A percentile compares a stretch with the other conserved stretches of the same genome.
Conservation (phyloP, 2,797 vertebrate genomes). For the Oophaga sylvatica region DNA sequence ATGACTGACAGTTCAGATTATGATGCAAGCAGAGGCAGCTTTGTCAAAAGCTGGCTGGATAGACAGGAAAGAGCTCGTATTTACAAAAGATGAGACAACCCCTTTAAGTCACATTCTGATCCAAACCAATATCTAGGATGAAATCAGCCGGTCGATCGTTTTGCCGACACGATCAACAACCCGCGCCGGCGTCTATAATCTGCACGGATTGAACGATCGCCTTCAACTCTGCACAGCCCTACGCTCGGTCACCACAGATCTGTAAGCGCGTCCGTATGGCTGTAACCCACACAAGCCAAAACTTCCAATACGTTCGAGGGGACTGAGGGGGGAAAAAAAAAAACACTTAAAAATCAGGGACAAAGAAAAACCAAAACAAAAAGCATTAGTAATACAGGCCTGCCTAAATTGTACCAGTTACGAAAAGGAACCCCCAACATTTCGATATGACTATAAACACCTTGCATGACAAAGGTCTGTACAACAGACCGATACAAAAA, state of each 20-base stretch:
- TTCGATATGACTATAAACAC: slow-evolving; percentile 89
- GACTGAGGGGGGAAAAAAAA: neutral
- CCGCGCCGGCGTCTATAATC: neutral
- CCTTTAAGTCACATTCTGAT: neutral
- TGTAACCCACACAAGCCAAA: too few relatives aligned
- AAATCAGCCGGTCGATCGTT: neutral
- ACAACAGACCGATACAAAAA: slow-evolving; percentile 84
- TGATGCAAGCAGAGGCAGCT: too few relatives aligned
- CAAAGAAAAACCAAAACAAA: slow-evolving; percentile 15
- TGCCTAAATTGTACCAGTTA: slow-evolving; percentile 88
- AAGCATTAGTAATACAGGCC: slow-evolving; percentile 83
- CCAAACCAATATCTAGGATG: neutral
- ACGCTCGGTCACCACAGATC: neutral
- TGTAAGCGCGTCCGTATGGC: neutral
- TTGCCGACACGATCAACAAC: neutral
- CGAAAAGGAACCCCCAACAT: slow-evolving; percentile 83
- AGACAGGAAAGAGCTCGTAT: too few relatives aligned
- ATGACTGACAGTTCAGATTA: too few relatives aligned
- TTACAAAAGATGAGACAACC: neutral
- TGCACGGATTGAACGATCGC: neutral
- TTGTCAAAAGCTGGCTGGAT: too few relatives aligned
- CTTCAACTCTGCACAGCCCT: neutral
- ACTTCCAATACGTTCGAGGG: neutral
- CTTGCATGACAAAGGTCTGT: slow-evolving; percentile 85
- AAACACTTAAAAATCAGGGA: neutral